Base-by-base conservation (phyloP, 2,113 vertebrate species). In the Oreochromis spilurus region DNA sequence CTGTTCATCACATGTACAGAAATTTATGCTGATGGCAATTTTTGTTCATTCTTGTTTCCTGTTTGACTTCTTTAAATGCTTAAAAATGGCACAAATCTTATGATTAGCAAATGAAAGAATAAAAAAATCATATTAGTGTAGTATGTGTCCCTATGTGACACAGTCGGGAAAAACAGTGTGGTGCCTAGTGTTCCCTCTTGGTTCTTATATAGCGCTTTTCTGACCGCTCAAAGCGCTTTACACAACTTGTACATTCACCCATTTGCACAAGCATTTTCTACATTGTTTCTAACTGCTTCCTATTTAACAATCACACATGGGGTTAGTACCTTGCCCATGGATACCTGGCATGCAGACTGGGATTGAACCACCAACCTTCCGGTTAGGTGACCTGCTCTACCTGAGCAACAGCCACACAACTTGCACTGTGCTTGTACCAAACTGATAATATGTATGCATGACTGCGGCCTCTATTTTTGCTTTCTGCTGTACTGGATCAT, bases 81-180 rank as follows among this genome's bases (percentile, higher is more conserved):
- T 26, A 16, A 57, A 57, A 57, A 57, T 24, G 31, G 14, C 57
- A 31, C 7, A 31, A 29, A 31, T 5, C 14, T 31, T 58, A 31
- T 3, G 26, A 16, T 58, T 58, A 2, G 57, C 57, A 60, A 58
- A 62, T 4, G 60, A 36, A 65, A 65, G 60, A 36, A 11, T 8
- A n/a, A 11, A 62, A 52, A 11, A 19, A 60, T 31, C 8, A 0
- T 9, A 62, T 62, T 34, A 19, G 9, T 60, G 12, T 31, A 31
- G 5, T 10, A 31, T 60, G 58, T 8, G 9, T 62, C 9, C 14
- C 29, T 34, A 6, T 19, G 16, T 34, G 29, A 60, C 29, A 19
- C 4, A 6, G 7, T 17, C 0, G 1, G 29, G 58, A 17, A 31
- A 34, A 19, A 36, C 3, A 11, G 3, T 0, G 29, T 12, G 58